Base-by-base conservation (phyloP, 2,797 vertebrate genomes). In the Alcedo quadribrachys region DNA sequence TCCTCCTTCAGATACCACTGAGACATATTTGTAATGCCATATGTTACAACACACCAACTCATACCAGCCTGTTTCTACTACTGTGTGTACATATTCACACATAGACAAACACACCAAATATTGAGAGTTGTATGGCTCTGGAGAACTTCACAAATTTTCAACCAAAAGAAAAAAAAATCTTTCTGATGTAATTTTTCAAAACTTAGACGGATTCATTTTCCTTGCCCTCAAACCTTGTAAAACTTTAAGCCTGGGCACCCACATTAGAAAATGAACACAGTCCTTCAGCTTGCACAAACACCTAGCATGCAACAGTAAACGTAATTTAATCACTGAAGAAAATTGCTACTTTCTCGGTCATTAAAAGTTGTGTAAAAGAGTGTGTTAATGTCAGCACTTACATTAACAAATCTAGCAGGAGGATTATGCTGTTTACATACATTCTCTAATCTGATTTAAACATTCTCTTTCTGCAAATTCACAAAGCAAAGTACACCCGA, bases 401-500 rank as follows among this genome's bases (percentile, higher is more conserved):
- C 81, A 85, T 95, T 95, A 96, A 92, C 92, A 94, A 95, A 87
- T 95, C 93, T 94, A 92, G 87, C 89, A 87, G 92, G 93, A 95
- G 94, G 94, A 92, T 91, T 92, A 91, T 74, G 93, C 69, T 95
- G 88, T 94, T 93, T 95, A 87, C 89, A 91, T 94, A 92, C 91
- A 92, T 92, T 92, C 94, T 83, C 84, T 90, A 94, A 95, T 92
- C 89, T 77, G 84, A 91, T 92, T 93, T 90, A 95, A 94, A 94
- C 85, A 92, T 81, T 81, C 90, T 73, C 86, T 92, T 92, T 74
- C 80, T 68, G 66, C 61, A 92, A 24, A 95, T 92, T 89, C 92
- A 48, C 57, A 35, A 79, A 95, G 83, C 77, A 85, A 90, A 92
- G 70, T 87, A 94, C 70, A 76, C 73, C 60, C 54, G 0, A 43